These are phyloP conservation scores for Hafferia zeledoni DNA, from an alignment of 2,797 vertebrate genomes.

Conservation along the genomic window DNA sequence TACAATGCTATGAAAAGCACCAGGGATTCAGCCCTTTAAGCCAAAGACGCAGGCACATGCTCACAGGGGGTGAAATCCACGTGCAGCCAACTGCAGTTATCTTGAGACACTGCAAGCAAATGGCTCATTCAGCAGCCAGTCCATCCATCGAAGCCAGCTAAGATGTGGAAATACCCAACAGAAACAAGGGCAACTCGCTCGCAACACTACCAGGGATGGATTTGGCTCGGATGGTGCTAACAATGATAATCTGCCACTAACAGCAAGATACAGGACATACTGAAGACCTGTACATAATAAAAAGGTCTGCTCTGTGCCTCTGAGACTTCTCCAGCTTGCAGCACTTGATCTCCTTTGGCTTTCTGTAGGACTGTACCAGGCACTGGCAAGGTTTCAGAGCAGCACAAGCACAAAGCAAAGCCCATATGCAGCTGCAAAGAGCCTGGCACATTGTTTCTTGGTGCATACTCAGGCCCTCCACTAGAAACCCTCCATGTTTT, in stretches of 20 bases:
- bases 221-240: not conserved
- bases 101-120: not conserved
- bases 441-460: not conserved
- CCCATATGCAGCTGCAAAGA: not conserved
- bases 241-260: not conserved
- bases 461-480: not conserved
- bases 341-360: not conserved
- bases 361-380: not conserved
- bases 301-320: not conserved
- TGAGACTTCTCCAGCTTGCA: not conserved
- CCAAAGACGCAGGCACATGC: not conserved
- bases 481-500: not conserved
- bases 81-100: not conserved
- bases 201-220: not conserved
- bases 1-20: not conserved
- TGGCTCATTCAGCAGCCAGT: not conserved
- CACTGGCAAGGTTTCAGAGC: not conserved
- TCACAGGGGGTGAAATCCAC: not conserved
- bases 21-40: not conserved
- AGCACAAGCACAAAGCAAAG: not conserved
- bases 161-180: not conserved
- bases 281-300: not conserved
- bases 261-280: not conserved
- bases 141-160: not conserved
- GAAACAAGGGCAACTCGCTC: not conserved